phyloP scores from a whole-genome alignment of 2,113 vertebrate species.

The Oenanthe melanoleuca region DNA sequence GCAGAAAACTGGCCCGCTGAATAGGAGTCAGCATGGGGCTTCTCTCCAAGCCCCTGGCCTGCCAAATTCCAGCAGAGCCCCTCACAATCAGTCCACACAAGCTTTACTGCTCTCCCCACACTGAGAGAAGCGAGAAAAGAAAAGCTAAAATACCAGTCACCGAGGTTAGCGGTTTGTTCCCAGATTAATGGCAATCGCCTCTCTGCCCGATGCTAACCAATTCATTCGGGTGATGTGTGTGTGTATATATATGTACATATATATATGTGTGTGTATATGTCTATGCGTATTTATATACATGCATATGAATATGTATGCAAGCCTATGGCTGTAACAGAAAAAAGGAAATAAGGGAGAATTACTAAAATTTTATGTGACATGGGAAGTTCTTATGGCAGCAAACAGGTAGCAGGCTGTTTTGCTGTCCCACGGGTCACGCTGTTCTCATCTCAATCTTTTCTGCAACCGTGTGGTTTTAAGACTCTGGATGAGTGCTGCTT shows the following conservation, averaged over 20 bases:
- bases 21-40: conserved; percentile 97
- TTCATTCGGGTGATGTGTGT: neutral
- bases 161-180: conserved; percentile 80
- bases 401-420: neutral
- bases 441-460: neutral
- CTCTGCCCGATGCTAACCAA: conserved; percentile 35
- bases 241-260: neutral
- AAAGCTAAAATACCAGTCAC: conserved; percentile 83
- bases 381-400: neutral
- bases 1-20: conserved; percentile 90
- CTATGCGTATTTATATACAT: too few relatives aligned
- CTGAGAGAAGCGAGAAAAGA: conserved; percentile 78
- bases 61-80: conserved; percentile 99
- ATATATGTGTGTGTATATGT: neutral
- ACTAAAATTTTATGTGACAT: neutral
- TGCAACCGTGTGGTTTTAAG: neutral
- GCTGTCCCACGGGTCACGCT: fast-evolving
- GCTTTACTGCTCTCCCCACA: conserved; percentile 79
- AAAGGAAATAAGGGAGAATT: neutral
- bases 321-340: neutral
- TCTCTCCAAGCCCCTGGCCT: conserved; percentile 88
- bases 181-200: conserved; percentile 81
- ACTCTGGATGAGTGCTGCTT: neutral
- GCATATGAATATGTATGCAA: neutral
- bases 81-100: conserved; percentile 96